Percentiles rank a stretch among this genome's conserved stretches.
phyloP scores from a whole-genome alignment of 2,797 vertebrate genomes.

The Rachycentron canadum region DNA sequence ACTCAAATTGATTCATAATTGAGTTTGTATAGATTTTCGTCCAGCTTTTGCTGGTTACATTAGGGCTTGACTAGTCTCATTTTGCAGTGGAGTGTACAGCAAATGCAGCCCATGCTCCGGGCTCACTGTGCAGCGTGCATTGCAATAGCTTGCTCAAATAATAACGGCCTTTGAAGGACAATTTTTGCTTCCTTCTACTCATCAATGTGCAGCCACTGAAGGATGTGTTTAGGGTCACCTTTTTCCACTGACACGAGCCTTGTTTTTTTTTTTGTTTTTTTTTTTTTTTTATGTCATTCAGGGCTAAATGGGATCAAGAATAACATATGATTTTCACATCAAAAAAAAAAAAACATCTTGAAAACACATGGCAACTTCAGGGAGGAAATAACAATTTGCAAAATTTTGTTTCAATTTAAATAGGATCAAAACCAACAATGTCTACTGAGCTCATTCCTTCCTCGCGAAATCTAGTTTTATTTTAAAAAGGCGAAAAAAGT shows the following conservation, averaged over 20 bases:
- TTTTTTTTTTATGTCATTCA: constrained; percentile 54
- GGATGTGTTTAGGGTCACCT: constrained; percentile 75
- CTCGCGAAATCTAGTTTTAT: neutral
- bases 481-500: neutral
- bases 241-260: constrained; percentile 62
- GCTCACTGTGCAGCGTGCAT: constrained; percentile 78
- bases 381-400: neutral
- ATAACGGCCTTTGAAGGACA: constrained; percentile 81
- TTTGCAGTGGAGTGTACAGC: constrained; percentile 87
- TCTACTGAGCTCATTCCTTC: neutral
- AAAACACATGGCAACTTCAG: constrained; percentile 4
- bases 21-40: constrained; percentile 90
- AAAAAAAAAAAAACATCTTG: constrained; percentile 45
- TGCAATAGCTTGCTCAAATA: constrained; percentile 81
- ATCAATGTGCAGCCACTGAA: constrained; percentile 71
- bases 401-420: constrained; percentile 4
- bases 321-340: constrained; percentile 40
- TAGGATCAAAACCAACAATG: neutral
- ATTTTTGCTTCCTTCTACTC: constrained; percentile 71
- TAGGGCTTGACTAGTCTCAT: constrained; percentile 89
- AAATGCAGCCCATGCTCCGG: constrained; percentile 82
- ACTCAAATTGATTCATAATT: constrained; percentile 93
- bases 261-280: constrained; percentile 45
- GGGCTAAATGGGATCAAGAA: constrained; percentile 52
- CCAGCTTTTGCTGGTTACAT: constrained; percentile 90